Conservation (phyloP, 2,113 vertebrate species). For the Vombatus ursinus region DNA sequence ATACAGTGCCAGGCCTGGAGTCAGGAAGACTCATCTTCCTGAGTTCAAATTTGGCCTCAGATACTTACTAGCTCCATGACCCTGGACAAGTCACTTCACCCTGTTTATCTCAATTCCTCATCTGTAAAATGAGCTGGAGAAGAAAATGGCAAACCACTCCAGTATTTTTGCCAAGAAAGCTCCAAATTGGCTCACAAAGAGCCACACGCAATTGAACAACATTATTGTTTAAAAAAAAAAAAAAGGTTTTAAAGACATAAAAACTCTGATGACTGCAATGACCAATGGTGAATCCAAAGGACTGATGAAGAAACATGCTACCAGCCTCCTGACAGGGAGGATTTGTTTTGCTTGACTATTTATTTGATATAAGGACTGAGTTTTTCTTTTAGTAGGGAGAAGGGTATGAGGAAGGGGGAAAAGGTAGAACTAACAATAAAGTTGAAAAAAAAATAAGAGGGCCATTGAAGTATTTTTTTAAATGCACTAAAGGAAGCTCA, state of each 20-base stretch:
- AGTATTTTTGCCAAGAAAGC: no score
- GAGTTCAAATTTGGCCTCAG: no score
- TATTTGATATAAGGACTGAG: neutral
- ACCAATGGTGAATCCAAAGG: neutral
- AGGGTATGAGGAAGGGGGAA: neutral
- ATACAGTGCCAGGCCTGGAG: no score
- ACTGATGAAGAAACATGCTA: neutral
- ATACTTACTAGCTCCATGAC: no score
- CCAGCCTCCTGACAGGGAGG: neutral
- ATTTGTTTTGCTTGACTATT: neutral
- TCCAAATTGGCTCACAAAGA: no score
- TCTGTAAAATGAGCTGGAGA: no score
- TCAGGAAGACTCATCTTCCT: no score
- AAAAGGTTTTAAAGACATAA: neutral
- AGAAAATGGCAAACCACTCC: no score
- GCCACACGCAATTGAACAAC: no score
- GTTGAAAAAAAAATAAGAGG: neutral
- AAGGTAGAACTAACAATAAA: neutral
- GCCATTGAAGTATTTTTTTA: neutral
- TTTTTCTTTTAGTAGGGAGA: neutral
- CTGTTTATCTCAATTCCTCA: no score
- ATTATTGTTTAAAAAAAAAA: no score
- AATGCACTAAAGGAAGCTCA: neutral
- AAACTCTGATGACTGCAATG: neutral
- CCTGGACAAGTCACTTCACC: no score